These are phyloP conservation scores for Macrophya alboannulata DNA, from an alignment of 2,888 invertebrate species.

Conservation along the genomic window DNA sequence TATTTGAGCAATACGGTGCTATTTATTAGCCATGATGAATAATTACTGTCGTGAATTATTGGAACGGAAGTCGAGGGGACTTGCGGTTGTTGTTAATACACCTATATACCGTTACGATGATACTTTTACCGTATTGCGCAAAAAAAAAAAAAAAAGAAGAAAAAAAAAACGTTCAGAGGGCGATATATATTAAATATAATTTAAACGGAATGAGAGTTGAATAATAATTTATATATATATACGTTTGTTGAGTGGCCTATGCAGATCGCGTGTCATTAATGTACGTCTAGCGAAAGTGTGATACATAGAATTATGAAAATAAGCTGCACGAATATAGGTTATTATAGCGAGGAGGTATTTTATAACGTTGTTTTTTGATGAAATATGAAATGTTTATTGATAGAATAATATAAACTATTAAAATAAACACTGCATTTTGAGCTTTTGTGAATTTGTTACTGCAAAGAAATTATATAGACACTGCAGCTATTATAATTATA, in stretches of 20 bases:
- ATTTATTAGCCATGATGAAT: slow-evolving; percentile 8
- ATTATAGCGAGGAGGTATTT: slow-evolving; percentile 49
- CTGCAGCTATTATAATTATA: neutral
- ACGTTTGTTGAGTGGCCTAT: slow-evolving; percentile 55
- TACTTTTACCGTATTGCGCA: slow-evolving; percentile 35
- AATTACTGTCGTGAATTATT: neutral
- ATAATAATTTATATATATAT: slow-evolving; percentile 45
- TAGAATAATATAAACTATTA: slow-evolving; percentile 7
- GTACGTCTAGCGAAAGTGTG: slow-evolving; percentile 56
- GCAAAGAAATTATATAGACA: neutral
- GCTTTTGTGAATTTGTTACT: neutral
- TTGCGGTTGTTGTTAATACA: slow-evolving; percentile 4
- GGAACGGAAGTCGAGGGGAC: neutral
- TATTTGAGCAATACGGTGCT: slow-evolving; percentile 17
- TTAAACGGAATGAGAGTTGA: slow-evolving; percentile 40
- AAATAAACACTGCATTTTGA: slow-evolving; percentile 13
- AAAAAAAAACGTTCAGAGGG: neutral
- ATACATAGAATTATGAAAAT: slow-evolving; percentile 50
- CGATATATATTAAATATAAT: slow-evolving; percentile 6
- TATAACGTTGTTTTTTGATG: slow-evolving; percentile 45
- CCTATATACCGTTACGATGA: neutral
- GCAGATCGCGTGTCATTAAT: slow-evolving; percentile 52
- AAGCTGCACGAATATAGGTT: slow-evolving; percentile 34
- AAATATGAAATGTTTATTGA: slow-evolving; percentile 36
- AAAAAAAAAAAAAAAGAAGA: neutral